phyloP scores from a whole-genome alignment of 2,888 invertebrate genomes.

The Archaeoteleia sp. region DNA sequence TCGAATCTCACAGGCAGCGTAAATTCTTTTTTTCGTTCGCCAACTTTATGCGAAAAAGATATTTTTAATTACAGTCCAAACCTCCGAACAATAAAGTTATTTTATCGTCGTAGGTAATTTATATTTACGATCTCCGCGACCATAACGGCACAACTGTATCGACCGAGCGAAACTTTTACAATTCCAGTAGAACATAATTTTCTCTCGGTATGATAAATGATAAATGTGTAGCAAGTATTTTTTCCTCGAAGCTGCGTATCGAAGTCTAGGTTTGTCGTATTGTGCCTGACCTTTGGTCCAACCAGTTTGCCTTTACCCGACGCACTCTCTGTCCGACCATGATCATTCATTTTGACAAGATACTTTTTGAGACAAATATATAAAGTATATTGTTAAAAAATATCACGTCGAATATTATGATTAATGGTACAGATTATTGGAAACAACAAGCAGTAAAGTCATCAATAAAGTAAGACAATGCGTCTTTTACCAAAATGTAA shows the following conservation, averaged over 20 bases:
- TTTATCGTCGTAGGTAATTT: no score
- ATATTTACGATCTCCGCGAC: no score
- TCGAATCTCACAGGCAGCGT: no score
- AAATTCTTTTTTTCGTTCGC: no score
- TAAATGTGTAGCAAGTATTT: conserved; percentile 37
- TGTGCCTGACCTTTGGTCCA: conserved; percentile 43
- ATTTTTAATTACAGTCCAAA: no score
- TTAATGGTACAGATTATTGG: conserved; percentile 30
- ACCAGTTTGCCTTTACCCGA: conserved; percentile 48
- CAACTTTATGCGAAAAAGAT: no score
- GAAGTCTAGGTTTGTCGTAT: conserved; percentile 47
- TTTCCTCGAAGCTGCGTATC: conserved; percentile 14
- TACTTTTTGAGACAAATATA: conserved; percentile 43
- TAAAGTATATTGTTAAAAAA: conserved; percentile 43
- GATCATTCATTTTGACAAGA: conserved; percentile 45
- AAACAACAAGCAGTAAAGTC: conserved; percentile 30
- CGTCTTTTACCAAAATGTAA: no score
- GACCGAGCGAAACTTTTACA: no score
- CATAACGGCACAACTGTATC: no score
- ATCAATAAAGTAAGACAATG: conserved; percentile 19
- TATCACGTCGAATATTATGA: conserved; percentile 17
- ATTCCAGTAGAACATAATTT: conserved; percentile 30
- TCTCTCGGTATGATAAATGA: conserved; percentile 34
- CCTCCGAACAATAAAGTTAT: no score
- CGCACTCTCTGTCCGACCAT: conserved; percentile 28